phyloP scores from a whole-genome alignment of 2,797 vertebrate genomes.

The Ctenopoma multispine region DNA sequence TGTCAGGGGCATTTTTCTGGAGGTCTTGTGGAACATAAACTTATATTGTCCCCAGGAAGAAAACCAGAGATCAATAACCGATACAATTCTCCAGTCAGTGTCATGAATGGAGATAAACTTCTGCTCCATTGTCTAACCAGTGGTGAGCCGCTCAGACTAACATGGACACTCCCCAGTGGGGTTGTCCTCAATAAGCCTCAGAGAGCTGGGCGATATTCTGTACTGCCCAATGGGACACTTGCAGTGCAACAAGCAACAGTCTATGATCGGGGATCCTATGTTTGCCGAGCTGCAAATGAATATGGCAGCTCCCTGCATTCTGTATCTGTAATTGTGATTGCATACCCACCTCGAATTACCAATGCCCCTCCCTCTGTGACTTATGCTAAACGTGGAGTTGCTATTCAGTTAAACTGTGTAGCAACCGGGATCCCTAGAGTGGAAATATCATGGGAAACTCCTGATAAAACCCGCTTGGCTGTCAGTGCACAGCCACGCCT shows the following conservation, averaged over 20 bases:
- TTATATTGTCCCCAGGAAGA: conserved; percentile 86
- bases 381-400: conserved; percentile 87
- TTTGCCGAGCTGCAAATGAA: conserved; percentile 85
- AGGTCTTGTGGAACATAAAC: conserved; percentile 82
- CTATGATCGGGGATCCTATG: conserved; percentile 90
- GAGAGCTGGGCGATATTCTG: conserved; percentile 85
- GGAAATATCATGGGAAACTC: conserved; percentile 92
- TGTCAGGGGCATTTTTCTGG: conserved; percentile 85
- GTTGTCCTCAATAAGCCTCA: conserved; percentile 85
- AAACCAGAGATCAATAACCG: conserved; percentile 84
- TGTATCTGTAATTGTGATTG: conserved; percentile 87
- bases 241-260: conserved; percentile 87
- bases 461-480: conserved; percentile 86
- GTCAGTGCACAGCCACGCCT: conserved; percentile 86
- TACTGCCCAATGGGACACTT: conserved; percentile 89
- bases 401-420: conserved; percentile 89
- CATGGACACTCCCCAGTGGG: conserved; percentile 92
- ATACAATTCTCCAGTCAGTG: conserved; percentile 85
- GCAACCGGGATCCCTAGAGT: conserved; percentile 88
- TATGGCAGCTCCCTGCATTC: conserved; percentile 84
- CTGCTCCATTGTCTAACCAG: conserved; percentile 86
- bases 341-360: conserved; percentile 90
- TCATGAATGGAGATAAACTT: conserved; percentile 88
- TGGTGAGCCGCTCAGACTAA: conserved; percentile 68
- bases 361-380: conserved; percentile 87